Base-by-base conservation (phyloP, 2,113 vertebrate genomes). In the Onychorhynchus coronatus region DNA sequence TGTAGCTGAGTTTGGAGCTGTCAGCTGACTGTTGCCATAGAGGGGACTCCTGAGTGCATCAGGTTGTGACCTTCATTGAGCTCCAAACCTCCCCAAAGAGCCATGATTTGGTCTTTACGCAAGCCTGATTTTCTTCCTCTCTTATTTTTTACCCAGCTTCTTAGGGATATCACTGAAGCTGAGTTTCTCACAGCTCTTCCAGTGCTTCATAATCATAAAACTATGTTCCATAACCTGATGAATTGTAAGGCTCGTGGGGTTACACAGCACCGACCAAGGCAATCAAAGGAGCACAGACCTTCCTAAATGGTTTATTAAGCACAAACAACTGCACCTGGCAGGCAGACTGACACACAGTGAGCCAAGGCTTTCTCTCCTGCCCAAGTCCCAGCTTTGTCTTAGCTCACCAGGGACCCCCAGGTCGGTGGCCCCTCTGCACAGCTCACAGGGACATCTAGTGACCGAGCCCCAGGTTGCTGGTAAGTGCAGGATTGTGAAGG, bases 401-500 rank as follows among this genome's bases (percentile, higher is more conserved):
- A 58, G 46, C 67, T 85, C 59, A 47, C 35, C 63, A 58, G 72
- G 58, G 55, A 55, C 67, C 59, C 77, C 59, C 28, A n/a, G 23
- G 17, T 42, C 12, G 2, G 35, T 67, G 61, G 31, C 39, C 72
- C 63, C 83, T 75, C 52, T 41, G 61, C 9, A 2, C 27, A 86
- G 78, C 46, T 72, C 49, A 1, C 61, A 61, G 89, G 67, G 79
- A 84, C 79, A 91, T 46, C 68, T 61, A 84, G 75, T 76, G 93
- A 23, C 78, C n/a, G 68, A 88, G 67, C 17, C 47, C 46, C 79
- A 77, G 19, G 91, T 75, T 93, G 85, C 90, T 85, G 84, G 46
- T 3, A 4, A 86, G 56, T 3, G 0, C 2, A 0, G 49, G 18
- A 21, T 2, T 39, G 20, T 4, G 1, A 21, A 1, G 17, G 33